A percentile compares a stretch with the other conserved stretches of the same genome.
These are phyloP conservation scores for Lanius ludovicianus DNA, from an alignment of 2,113 vertebrate species.

Conservation along the genomic window DNA sequence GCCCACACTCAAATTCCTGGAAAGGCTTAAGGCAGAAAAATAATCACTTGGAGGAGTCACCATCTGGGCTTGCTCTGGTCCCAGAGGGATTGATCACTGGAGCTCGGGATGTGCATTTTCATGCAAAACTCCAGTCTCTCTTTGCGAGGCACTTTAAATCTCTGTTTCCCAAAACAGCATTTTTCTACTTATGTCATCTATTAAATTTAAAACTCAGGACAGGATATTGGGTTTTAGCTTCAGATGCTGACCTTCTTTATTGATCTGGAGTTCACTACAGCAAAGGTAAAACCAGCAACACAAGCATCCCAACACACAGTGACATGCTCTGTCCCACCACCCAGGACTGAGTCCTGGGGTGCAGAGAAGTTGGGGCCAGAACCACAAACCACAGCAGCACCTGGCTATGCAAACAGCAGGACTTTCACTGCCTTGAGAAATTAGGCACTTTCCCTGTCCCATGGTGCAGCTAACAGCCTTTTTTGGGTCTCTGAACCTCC, in stretches of 20 bases:
- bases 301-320: accelerated
- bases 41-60: constrained; percentile 66
- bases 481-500: not conserved
- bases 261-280: not conserved
- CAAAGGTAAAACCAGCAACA: not conserved
- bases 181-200: not conserved
- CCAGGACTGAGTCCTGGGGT: not conserved
- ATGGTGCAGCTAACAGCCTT: not conserved
- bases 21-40: constrained; percentile 77
- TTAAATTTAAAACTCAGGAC: not conserved
- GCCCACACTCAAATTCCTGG: constrained; percentile 76
- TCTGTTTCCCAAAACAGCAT: not conserved
- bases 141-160: constrained; percentile 35
- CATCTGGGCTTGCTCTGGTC: constrained; percentile 65
- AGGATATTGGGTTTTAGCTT: not conserved
- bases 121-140: constrained; percentile 42
- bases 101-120: constrained; percentile 24
- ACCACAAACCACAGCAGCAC: not conserved
- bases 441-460: not conserved
- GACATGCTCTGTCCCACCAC: not conserved
- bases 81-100: constrained; percentile 40
- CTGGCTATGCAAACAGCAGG: accelerated
- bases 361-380: not conserved
- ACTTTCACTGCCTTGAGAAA: not conserved
- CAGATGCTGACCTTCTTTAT: not conserved